Evolutionary conservation across 1,140 invertebrate genomes (phyloP).

Genomic region (Rhyzopertha dominica): DNA sequence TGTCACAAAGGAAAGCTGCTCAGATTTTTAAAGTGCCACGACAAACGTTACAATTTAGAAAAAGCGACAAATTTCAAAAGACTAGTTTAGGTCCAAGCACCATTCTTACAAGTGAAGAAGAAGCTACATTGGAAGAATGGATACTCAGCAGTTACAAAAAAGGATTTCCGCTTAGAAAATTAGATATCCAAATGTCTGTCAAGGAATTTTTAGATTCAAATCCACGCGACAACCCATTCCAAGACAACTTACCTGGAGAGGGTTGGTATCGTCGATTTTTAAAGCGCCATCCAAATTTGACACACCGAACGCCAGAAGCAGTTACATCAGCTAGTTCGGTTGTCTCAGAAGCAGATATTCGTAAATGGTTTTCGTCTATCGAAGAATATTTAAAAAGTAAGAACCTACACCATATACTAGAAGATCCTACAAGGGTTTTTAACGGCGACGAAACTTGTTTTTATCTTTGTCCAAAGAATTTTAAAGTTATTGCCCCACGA

Average conservation of each 20-base stretch:
- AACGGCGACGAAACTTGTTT: conserved; percentile 44
- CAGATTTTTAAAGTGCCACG: conserved; percentile 9
- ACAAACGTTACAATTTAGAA: conserved; percentile 17
- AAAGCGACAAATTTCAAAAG: conserved; percentile 14
- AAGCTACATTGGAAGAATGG: too few relatives aligned
- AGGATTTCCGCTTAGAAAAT: neutral
- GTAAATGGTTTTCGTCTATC: conserved; percentile 35
- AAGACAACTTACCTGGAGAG: conserved; percentile 33
- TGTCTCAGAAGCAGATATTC: conserved; percentile 35
- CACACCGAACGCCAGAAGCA: conserved; percentile 24
- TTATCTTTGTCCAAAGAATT: too few relatives aligned
- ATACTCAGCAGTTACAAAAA: too few relatives aligned
- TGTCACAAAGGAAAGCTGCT: neutral
- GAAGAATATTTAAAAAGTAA: conserved; percentile 23
- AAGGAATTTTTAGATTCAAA: conserved; percentile 6
- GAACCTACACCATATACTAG: conserved; percentile 25
- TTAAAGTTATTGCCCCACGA: conserved; percentile 33
- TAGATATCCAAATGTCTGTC: too few relatives aligned
- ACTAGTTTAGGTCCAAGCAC: conserved; percentile 13
- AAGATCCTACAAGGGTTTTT: conserved; percentile 29
- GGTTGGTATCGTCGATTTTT: conserved; percentile 41
- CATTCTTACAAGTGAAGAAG: too few relatives aligned
- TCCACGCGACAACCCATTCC: conserved; percentile 26
- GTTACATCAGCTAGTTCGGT: conserved; percentile 27
- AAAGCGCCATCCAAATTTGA: conserved; percentile 31